Conservation (phyloP, 2,113 vertebrate genomes). For the Apus apus region DNA sequence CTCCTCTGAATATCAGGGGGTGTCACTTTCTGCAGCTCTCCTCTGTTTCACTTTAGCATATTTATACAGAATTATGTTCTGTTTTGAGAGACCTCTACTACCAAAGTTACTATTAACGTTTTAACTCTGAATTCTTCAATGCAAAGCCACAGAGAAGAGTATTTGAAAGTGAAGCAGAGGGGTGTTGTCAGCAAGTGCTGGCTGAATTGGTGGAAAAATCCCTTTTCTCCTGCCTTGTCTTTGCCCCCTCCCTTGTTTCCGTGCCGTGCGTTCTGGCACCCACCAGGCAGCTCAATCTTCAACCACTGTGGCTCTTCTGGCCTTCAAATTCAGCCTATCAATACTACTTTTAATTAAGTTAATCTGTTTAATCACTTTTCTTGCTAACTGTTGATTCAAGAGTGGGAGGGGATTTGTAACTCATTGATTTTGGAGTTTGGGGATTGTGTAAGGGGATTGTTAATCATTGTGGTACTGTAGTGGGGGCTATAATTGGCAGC, state of each 20-base stretch:
- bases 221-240: neutral
- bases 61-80: neutral
- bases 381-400: constrained; percentile 47
- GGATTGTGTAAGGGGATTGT: neutral
- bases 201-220: neutral
- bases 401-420: constrained; percentile 55
- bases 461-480: rapidly evolving
- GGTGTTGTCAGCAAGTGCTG: neutral
- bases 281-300: neutral
- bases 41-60: neutral
- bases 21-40: rapidly evolving
- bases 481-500: neutral
- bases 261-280: neutral
- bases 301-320: neutral
- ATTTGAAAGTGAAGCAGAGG: neutral
- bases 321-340: neutral
- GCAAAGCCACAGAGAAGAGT: neutral
- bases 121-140: constrained; percentile 32
- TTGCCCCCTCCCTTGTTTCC: neutral
- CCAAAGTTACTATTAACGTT: neutral
- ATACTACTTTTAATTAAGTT: constrained; percentile 47
- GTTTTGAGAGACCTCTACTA: neutral
- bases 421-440: constrained; percentile 11
- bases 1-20: neutral
- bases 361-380: constrained; percentile 60